A percentile compares a stretch with the other conserved stretches of the same genome.
phyloP scores from a whole-genome alignment of 2,888 invertebrate species.

The Brenthis ino region DNA sequence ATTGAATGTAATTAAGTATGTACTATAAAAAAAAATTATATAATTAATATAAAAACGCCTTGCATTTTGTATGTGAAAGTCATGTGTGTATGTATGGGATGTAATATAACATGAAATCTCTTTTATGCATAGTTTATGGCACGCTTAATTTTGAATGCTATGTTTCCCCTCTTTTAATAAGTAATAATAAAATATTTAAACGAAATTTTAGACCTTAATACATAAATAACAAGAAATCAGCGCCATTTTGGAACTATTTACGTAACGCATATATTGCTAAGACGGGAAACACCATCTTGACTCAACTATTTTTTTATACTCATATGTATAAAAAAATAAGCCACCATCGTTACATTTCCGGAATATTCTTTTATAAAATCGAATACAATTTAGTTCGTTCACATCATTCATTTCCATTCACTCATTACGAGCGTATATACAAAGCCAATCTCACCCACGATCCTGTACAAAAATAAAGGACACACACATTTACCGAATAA shows the following conservation, averaged over 20 bases:
- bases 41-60: no score
- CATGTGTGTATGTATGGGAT: no score
- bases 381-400: constrained; percentile 9
- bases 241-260: constrained; percentile 3
- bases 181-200: no score
- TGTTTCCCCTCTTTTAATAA: no score
- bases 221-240: background rate
- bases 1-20: no score
- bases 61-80: no score
- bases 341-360: constrained; percentile 9
- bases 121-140: no score
- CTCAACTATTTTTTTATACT: background rate
- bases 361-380: constrained; percentile 15
- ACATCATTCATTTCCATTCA: constrained; percentile 30
- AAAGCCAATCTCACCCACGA: constrained; percentile 41
- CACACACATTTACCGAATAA: constrained; percentile 44
- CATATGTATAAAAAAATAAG: background rate
- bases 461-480: constrained; percentile 62
- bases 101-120: no score
- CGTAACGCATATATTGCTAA: background rate
- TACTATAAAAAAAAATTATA: no score
- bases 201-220: background rate
- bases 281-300: background rate
- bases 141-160: no score
- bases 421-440: constrained; percentile 45